Evolutionary conservation across 2,113 vertebrate species (phyloP).

Genomic region (Myanophis thanlyinensis): DNA sequence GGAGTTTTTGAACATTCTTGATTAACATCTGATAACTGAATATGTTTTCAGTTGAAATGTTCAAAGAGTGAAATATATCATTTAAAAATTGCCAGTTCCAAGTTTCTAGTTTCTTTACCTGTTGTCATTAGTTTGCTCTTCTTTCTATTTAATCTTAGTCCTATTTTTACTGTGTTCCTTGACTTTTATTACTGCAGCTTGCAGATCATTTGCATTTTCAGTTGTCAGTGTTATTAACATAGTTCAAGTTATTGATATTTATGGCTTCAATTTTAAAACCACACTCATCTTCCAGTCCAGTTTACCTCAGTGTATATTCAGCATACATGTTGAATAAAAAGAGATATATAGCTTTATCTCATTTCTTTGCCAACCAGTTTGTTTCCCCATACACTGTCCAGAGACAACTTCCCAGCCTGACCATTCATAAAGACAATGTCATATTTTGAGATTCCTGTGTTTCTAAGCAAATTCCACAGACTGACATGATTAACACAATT

Average conservation of each 20-base stretch:
- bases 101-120: background rate
- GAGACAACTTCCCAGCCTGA: background rate
- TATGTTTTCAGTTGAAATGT: background rate
- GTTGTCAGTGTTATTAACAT: background rate
- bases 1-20: background rate
- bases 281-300: background rate
- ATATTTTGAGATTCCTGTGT: background rate
- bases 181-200: background rate
- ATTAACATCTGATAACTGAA: background rate
- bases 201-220: background rate
- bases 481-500: background rate
- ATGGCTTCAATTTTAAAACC: background rate
- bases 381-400: background rate
- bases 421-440: background rate
- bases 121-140: background rate
- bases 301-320: background rate
- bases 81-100: background rate
- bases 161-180: background rate
- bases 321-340: background rate
- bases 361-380: background rate
- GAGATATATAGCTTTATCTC: background rate
- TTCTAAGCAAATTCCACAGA: background rate
- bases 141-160: background rate
- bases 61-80: background rate
- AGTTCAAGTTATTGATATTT: background rate